Percentiles rank a stretch among this genome's conserved stretches.
Conservation (phyloP, 1,140 invertebrate species). For the Zaprionus davidi region DNA sequence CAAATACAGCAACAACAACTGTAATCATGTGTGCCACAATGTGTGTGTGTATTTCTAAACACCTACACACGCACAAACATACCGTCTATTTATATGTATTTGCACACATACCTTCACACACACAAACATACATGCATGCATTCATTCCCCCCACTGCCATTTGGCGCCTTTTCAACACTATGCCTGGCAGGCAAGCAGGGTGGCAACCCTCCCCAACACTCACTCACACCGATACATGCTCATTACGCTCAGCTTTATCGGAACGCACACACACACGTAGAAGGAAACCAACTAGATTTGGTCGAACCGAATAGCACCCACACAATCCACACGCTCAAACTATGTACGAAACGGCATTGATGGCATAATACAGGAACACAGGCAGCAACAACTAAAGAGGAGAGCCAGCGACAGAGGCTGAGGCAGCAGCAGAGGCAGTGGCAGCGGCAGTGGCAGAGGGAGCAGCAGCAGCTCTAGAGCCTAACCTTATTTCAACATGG, state of each 20-base stretch:
- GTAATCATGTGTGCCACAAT: slow-evolving; percentile 79
- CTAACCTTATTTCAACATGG: slow-evolving; percentile 68
- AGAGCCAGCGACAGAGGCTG: slow-evolving; percentile 11
- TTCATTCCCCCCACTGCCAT: slow-evolving; percentile 37
- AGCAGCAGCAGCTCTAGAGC: slow-evolving; percentile 37
- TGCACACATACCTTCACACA: slow-evolving; percentile 23
- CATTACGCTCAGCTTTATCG: slow-evolving; percentile 79
- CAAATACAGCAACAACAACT: slow-evolving; percentile 55
- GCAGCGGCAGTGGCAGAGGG: slow-evolving; percentile 7
- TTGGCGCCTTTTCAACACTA: slow-evolving; percentile 82
- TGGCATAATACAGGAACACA: slow-evolving; percentile 76
- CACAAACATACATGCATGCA: slow-evolving; percentile 23
- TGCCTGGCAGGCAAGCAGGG: slow-evolving; percentile 47
- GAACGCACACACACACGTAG: slow-evolving; percentile 40
- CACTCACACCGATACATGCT: slow-evolving; percentile 70
- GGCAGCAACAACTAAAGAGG: slow-evolving; percentile 13
- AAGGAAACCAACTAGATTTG: slow-evolving; percentile 69
- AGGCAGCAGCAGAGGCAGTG: slow-evolving; percentile 5
- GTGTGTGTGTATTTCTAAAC: slow-evolving; percentile 69
- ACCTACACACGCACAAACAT: slow-evolving; percentile 61
- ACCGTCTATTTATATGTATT: slow-evolving; percentile 16
- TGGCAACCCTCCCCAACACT: slow-evolving; percentile 53
- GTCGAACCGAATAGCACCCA: slow-evolving; percentile 30
- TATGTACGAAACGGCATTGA: slow-evolving; percentile 79
- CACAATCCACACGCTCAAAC: slow-evolving; percentile 51